phyloP scores from a whole-genome alignment of 2,113 vertebrate species.

The Zosterops hypoxanthus region DNA sequence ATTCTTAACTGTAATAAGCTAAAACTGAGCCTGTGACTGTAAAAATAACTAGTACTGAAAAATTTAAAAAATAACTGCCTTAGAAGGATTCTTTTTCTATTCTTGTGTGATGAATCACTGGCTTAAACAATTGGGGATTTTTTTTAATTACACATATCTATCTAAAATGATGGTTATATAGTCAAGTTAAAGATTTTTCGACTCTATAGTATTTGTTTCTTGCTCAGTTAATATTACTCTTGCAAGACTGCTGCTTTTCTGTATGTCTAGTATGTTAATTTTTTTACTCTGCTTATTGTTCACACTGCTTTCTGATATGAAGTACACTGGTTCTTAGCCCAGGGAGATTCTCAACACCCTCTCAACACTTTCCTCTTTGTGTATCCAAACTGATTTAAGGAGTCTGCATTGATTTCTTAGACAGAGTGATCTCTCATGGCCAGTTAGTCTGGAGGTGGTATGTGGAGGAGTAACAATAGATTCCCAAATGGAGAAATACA shows the following conservation, averaged over 20 bases:
- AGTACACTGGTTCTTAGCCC: not conserved
- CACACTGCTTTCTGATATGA: not conserved
- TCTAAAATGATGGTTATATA: not conserved
- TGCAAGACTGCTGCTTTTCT: not conserved
- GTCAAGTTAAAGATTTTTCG: not conserved
- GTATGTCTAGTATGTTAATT: not conserved
- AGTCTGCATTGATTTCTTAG: not conserved
- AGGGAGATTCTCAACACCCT: not conserved
- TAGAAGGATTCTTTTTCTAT: slow-evolving; percentile 19
- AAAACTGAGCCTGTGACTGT: slow-evolving; percentile 45
- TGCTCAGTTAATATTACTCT: not conserved
- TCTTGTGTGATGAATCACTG: slow-evolving; percentile 8
- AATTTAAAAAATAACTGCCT: slow-evolving; percentile 4
- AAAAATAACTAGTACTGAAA: slow-evolving; percentile 42
- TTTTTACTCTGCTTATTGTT: not conserved
- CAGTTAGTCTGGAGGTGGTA: not conserved
- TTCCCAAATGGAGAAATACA: not conserved
- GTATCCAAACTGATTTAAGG: not conserved
- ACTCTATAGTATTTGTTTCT: not conserved
- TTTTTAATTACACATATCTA: slow-evolving; percentile 20
- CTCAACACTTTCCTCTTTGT: not conserved
- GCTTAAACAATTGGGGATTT: slow-evolving; percentile 23
- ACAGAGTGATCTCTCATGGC: not conserved
- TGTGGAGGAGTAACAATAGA: not conserved
- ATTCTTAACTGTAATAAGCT: slow-evolving; percentile 57